Percentiles rank a stretch among this genome's conserved stretches.
Conservation (phyloP, 2,797 vertebrate genomes). For the Moxostoma hubbsi region DNA sequence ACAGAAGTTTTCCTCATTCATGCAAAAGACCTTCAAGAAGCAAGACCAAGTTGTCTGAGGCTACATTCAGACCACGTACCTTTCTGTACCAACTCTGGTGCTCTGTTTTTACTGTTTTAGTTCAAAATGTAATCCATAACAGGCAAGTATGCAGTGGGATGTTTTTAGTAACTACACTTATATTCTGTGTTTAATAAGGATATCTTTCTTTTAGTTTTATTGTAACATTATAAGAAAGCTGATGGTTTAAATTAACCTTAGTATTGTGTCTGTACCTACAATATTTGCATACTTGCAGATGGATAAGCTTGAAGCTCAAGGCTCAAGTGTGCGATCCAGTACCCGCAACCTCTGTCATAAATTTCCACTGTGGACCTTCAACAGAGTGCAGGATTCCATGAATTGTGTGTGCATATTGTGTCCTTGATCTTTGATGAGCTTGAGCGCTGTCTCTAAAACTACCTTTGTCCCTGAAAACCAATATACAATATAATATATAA, state of each 20-base stretch:
- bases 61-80: too few relatives aligned
- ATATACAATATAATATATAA: neutral
- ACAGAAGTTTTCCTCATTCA: too few relatives aligned
- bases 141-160: too few relatives aligned
- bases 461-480: conserved; percentile 1
- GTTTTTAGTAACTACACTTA: too few relatives aligned
- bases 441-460: neutral
- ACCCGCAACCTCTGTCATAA: neutral
- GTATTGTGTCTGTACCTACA: neutral
- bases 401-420: neutral
- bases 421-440: neutral
- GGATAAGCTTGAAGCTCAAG: neutral
- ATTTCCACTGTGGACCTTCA: neutral
- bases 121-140: too few relatives aligned
- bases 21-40: too few relatives aligned
- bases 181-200: neutral
- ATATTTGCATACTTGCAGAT: neutral
- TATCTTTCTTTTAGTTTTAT: neutral
- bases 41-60: too few relatives aligned
- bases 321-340: neutral
- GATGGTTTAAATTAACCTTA: neutral
- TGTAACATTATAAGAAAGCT: neutral
- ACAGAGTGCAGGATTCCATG: neutral
- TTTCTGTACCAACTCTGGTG: too few relatives aligned
- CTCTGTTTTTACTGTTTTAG: too few relatives aligned